Base-by-base conservation (phyloP, 2,113 vertebrate genomes). In the Cinclus mexicanus region DNA sequence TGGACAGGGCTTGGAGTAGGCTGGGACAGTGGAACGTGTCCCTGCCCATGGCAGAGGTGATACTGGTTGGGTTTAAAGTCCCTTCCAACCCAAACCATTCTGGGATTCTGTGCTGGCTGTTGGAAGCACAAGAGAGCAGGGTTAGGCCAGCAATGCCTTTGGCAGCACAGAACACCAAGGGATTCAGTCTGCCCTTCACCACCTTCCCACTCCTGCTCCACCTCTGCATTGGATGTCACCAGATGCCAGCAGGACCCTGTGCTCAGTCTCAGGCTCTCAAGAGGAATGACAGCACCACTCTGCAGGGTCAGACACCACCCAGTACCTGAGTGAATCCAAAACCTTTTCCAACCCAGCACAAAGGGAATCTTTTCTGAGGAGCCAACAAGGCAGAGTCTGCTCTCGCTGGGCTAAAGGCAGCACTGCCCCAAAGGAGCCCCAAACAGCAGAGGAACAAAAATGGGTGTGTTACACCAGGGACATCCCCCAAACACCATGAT, bases 131-230 rank as follows among this genome's bases (percentile, higher is more conserved):
- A 14, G n/a, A 46, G 26, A 89, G 53, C 37, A 16, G 2, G 1
- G 3, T 15, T 2, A 55, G 42, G 8, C 31, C 69, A 63, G 71
- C 17, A 6, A 1, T 3, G 28, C 23, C 77, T 33, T 2, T 44
- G 60, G 79, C 31, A 16, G 17, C 46, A 18, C 9, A 1, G 3
- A 42, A 26, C n/a, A 12, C 13, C 0, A 0, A 17, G 29, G 47
- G 60, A 11, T 5, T 39, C 6, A 12, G 26, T 0, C 56, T 28
- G 64, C 25, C 68, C 77, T 13, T 25, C 50, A 2, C 10, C 55
- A 25, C 39, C 26, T 10, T 16, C 80, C 53, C 35, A 14, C 6
- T 19, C 7, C 55, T 7, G 19, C 79, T 33, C 10, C 41, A 1
- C 18, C 44, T 11, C 69, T 65, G 60, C 7, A 3, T 4, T 5